These are phyloP conservation scores for Morpho achilles DNA, from an alignment of 2,888 invertebrate genomes.

Conservation along the genomic window DNA sequence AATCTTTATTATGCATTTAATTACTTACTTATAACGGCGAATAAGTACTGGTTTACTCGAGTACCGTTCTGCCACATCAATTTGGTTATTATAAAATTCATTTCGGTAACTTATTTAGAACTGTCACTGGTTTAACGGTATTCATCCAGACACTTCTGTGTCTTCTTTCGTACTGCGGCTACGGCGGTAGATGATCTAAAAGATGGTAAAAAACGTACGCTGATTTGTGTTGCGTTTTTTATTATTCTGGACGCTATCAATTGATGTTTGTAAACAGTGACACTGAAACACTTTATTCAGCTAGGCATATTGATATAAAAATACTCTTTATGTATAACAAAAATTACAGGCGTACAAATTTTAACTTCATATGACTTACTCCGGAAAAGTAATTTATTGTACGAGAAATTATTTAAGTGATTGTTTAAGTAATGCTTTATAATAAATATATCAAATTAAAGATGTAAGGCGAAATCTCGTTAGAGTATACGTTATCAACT, in stretches of 20 bases:
- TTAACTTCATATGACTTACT: no score
- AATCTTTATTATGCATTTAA: slow-evolving; percentile 2
- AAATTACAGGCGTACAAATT: no score
- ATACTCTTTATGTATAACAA: neutral
- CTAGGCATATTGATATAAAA: neutral
- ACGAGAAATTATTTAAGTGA: no score
- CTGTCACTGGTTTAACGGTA: slow-evolving; percentile 27
- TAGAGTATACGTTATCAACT: no score
- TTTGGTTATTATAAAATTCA: slow-evolving; percentile 64
- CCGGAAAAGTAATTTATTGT: no score
- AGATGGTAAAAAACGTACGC: slow-evolving; percentile 35
- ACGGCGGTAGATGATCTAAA: slow-evolving; percentile 24
- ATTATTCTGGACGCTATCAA: slow-evolving; percentile 6
- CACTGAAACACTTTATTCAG: neutral
- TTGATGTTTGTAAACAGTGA: slow-evolving; percentile 9
- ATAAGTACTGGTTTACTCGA: slow-evolving; percentile 66
- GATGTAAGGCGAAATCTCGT: no score
- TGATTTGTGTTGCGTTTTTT: slow-evolving; percentile 31
- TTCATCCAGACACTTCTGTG: slow-evolving; percentile 43
- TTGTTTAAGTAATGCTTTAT: no score
- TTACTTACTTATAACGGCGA: slow-evolving; percentile 65
- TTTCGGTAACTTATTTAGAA: slow-evolving; percentile 34
- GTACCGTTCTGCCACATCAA: slow-evolving; percentile 63
- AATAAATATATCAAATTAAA: no score
- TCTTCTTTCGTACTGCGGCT: slow-evolving; percentile 42